These are phyloP conservation scores for Crossocerus cetratus DNA, from an alignment of 2,888 invertebrate genomes.

Conservation along the genomic window DNA sequence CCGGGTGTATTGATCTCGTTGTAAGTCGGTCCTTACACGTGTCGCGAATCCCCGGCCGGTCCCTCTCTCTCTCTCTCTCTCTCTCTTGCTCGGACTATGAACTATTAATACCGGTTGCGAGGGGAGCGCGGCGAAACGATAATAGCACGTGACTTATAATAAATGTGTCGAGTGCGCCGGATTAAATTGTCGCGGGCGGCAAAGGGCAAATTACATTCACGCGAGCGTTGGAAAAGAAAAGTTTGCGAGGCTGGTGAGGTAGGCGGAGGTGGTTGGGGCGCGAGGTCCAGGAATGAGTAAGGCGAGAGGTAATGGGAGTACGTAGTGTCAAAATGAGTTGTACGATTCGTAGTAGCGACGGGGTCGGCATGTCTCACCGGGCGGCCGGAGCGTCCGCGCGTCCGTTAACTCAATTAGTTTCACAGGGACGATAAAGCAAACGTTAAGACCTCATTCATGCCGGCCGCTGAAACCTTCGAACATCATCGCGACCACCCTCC, in stretches of 20 bases:
- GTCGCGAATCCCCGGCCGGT: conserved; percentile 12
- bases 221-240: no score
- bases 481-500: conserved; percentile 42
- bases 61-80: no score
- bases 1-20: neutral
- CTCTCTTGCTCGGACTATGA: neutral
- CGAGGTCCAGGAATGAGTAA: no score
- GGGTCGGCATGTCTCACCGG: conserved; percentile 53
- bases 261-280: no score
- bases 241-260: no score
- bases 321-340: conserved; percentile 25
- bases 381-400: conserved; percentile 46
- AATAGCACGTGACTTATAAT: no score
- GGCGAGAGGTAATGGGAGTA: no score
- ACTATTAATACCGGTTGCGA: neutral
- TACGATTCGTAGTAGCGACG: conserved; percentile 29
- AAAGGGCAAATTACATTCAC: no score
- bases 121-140: neutral
- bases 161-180: no score
- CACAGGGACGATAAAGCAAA: conserved; percentile 60
- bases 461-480: conserved; percentile 56
- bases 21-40: conserved; percentile 22
- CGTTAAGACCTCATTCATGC: conserved; percentile 61
- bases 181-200: no score
- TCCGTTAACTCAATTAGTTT: conserved; percentile 65